These are phyloP conservation scores for Malacoraja senta DNA, from an alignment of 2,797 vertebrate species.

Conservation along the genomic window DNA sequence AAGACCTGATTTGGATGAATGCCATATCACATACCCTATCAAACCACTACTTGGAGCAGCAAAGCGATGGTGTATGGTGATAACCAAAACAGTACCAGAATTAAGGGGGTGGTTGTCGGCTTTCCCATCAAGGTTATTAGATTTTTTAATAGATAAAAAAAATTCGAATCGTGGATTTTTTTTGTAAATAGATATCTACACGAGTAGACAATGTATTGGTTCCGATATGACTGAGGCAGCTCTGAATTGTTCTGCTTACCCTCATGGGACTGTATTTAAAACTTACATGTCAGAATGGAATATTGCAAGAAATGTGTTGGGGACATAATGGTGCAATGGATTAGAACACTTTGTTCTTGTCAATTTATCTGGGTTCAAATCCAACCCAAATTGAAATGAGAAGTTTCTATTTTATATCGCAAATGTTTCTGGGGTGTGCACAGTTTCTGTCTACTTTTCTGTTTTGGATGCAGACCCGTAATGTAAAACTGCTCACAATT, in stretches of 20 bases:
- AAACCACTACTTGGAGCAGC: slow-evolving; percentile 35
- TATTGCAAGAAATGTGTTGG: slow-evolving; percentile 16
- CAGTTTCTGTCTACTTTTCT: slow-evolving; percentile 17
- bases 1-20: slow-evolving; percentile 38
- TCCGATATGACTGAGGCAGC: neutral
- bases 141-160: slow-evolving; percentile 11
- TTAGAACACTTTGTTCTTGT: slow-evolving; percentile 6
- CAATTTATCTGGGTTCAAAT: neutral
- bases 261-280: neutral
- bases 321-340: slow-evolving; percentile 13
- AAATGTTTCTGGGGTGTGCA: neutral
- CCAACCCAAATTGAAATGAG: slow-evolving; percentile 6
- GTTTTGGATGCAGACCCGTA: neutral
- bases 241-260: neutral
- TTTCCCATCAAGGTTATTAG: slow-evolving; percentile 19
- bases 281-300: slow-evolving; percentile 1
- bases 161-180: neutral
- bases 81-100: slow-evolving; percentile 26
- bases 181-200: neutral
- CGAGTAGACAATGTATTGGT: neutral
- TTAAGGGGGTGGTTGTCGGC: slow-evolving; percentile 14
- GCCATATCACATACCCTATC: slow-evolving; percentile 24
- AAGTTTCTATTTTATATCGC: neutral
- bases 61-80: slow-evolving; percentile 28
- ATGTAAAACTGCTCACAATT: neutral